Conservation (phyloP, 2,888 invertebrate genomes). For the Nomada goodeniana region DNA sequence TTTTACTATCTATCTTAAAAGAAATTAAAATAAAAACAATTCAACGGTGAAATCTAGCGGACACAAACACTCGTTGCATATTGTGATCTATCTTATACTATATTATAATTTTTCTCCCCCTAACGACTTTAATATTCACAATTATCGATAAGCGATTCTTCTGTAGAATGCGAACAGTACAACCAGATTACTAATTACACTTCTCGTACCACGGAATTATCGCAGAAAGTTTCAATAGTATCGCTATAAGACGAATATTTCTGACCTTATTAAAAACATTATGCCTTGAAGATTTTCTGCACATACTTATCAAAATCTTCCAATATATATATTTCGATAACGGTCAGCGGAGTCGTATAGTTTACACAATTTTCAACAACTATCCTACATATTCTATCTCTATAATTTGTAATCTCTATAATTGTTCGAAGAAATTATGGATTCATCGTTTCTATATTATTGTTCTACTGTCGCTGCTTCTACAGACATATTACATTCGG, state of each 20-base stretch:
- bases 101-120: conserved; percentile 51
- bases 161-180: conserved; percentile 45
- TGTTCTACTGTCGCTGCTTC: background rate
- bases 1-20: conserved; percentile 12
- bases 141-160: conserved; percentile 39
- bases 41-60: too few species aligned
- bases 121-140: conserved; percentile 51
- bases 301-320: conserved; percentile 53
- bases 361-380: conserved; percentile 14
- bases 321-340: conserved; percentile 38
- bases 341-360: conserved; percentile 46
- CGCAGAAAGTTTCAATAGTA: conserved; percentile 33
- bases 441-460: background rate
- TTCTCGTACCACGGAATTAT: conserved; percentile 42
- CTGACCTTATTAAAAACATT: conserved; percentile 35
- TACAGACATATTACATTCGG: background rate
- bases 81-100: conserved; percentile 46
- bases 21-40: background rate
- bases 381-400: background rate
- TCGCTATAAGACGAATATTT: conserved; percentile 40
- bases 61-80: conserved; percentile 27
- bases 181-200: conserved; percentile 37
- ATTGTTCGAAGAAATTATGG: background rate
- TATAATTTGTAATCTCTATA: background rate
- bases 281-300: conserved; percentile 55